Evolutionary conservation across 2,888 invertebrate genomes (phyloP).

Genomic region (Podabrus alpinus): DNA sequence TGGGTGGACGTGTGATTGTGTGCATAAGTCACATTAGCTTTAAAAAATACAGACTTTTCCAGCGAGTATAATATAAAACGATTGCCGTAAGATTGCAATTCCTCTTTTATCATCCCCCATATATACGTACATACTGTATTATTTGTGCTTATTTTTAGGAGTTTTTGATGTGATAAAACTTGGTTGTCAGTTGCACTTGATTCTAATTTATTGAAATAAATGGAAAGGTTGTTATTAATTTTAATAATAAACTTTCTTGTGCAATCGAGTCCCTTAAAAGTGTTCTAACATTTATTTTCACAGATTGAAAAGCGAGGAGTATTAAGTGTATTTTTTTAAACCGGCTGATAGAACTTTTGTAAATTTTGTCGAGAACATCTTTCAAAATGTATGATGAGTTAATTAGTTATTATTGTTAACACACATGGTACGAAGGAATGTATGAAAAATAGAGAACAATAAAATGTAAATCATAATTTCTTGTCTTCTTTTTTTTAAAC

Average conservation of each 20-base stretch:
- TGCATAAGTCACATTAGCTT: background rate
- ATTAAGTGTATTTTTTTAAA: background rate
- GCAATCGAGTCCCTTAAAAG: background rate
- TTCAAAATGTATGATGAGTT: background rate
- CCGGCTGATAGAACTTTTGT: background rate
- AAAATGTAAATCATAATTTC: constrained; percentile 19
- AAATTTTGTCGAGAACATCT: background rate
- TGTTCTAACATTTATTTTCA: background rate
- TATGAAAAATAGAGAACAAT: constrained; percentile 28
- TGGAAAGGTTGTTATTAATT: background rate
- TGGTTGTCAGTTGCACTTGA: background rate
- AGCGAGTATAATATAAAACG: background rate
- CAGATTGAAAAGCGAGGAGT: background rate
- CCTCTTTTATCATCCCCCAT: background rate
- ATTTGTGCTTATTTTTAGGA: background rate
- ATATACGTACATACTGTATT: background rate
- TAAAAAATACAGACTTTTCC: background rate
- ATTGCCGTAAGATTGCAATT: background rate
- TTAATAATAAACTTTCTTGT: background rate
- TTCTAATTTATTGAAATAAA: background rate
- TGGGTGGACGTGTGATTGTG: background rate
- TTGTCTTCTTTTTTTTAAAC: background rate
- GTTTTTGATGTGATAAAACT: constrained; percentile 1
- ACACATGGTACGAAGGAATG: constrained; percentile 28
- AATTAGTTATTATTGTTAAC: constrained; percentile 14